Base-by-base conservation (phyloP, 1,140 invertebrate species). In the Diachasma alloeum region DNA sequence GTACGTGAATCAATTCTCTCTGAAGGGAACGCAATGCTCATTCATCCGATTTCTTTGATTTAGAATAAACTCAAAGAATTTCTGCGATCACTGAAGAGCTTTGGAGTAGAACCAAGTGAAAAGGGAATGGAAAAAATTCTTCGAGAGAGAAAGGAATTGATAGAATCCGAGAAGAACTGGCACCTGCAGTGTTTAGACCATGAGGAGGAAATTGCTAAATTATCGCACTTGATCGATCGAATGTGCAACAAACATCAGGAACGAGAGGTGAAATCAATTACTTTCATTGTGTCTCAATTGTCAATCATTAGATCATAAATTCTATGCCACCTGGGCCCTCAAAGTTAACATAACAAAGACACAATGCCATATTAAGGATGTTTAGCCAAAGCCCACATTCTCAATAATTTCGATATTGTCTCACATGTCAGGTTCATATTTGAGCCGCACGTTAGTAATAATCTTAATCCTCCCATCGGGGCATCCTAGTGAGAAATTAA, bases 121-220 rank as follows among this genome's bases (percentile, higher is more conserved):
- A 22, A 76, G 15, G 68, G 37, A 17, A 66, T 76, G 17, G 63
- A 72, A 44, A 56, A 36, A 44, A 31, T 72, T 17, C 26, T 76
- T 19, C 19, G 48, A n/a, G 53, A 72, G 15, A 56, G 53, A 19
- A 42, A 67, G 10, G 53, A 72, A 36, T 37, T 72, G 19, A 71
- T 44, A 15, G 53, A 59, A 69, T 59, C 19, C 9, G 70, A 76
- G 8, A 63, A 44, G 19, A 17, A 72, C n/a, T 48, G 70, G 4
- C 53, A 72, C 9, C 36, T 66, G 10, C 17, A 72, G 15, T 76
- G 39, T 39, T 42, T n/a, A 42, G 69, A 72, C 2, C 48, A 46
- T 8, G 75, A 72, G 10, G 53, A 72, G 3, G 75, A 76, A 63
- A 72, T 72, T 24, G 19, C 42, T 19, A 56, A 42, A 48, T 66